phyloP scores from a whole-genome alignment of 2,888 invertebrate genomes.

The Parapristionchus giblindavisi region DNA sequence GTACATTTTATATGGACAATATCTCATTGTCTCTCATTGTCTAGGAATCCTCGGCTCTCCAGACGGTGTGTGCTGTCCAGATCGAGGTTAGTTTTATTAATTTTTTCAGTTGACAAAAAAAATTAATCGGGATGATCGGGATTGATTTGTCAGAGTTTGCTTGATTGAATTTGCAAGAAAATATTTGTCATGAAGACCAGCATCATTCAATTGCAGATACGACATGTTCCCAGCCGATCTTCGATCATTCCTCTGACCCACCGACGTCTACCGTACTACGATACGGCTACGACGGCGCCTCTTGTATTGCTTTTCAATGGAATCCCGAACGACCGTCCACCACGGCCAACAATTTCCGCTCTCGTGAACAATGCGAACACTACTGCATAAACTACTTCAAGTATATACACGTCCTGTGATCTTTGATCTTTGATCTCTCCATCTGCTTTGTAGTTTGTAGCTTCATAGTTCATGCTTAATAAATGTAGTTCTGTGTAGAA shows the following conservation, averaged over 20 bases:
- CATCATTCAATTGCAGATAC: not conserved
- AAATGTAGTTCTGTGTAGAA: too few relatives aligned
- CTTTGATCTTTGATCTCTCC: too few relatives aligned
- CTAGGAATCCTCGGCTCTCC: conserved; percentile 21
- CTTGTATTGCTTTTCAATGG: conserved; percentile 10
- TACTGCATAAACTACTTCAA: conserved; percentile 35
- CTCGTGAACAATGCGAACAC: conserved; percentile 34
- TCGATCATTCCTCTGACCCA: conserved; percentile 18
- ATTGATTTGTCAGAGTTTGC: too few relatives aligned
- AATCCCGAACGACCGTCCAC: conserved; percentile 32
- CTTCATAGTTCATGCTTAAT: too few relatives aligned
- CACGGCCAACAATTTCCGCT: conserved; percentile 29
- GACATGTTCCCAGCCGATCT: conserved; percentile 11
- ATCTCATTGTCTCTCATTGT: too few relatives aligned
- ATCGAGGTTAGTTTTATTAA: not conserved
- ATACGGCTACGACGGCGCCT: conserved; percentile 30
- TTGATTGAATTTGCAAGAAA: too few relatives aligned
- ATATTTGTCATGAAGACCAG: not conserved
- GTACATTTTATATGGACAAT: too few relatives aligned
- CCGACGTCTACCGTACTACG: conserved; percentile 5
- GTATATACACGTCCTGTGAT: conserved; percentile 13
- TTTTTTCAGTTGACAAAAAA: too few relatives aligned
- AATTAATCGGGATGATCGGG: too few relatives aligned
- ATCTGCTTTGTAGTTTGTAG: too few relatives aligned
- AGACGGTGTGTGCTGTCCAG: conserved; percentile 26